phyloP scores from a whole-genome alignment of 2,113 vertebrate genomes.

The Rhinolophus sinicus region DNA sequence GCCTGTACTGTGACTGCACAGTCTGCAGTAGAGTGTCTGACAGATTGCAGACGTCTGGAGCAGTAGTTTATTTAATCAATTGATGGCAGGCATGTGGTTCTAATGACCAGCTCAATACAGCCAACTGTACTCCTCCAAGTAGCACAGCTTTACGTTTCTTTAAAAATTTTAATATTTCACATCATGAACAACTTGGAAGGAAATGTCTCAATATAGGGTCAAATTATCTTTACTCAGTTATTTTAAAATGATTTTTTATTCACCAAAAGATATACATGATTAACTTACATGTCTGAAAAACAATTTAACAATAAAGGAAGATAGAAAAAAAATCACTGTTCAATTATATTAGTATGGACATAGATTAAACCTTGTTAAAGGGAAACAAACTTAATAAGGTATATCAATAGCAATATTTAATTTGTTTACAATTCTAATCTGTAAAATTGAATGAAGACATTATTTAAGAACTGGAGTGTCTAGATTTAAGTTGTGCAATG shows the following conservation, averaged over 20 bases:
- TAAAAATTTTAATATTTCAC: slow-evolving; percentile 64
- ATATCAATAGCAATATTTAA: neutral
- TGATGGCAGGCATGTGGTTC: slow-evolving; percentile 76
- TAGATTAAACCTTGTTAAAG: neutral
- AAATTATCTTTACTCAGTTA: slow-evolving; percentile 24
- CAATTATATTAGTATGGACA: neutral
- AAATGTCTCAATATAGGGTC: neutral
- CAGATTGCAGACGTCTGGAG: slow-evolving; percentile 80
- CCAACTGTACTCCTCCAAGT: slow-evolving; percentile 58
- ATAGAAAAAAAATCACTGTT: neutral
- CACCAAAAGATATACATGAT: neutral
- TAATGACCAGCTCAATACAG: slow-evolving; percentile 61
- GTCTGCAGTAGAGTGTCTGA: slow-evolving; percentile 71
- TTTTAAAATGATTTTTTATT: slow-evolving; percentile 25
- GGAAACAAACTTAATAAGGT: neutral
- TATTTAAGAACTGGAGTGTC: neutral
- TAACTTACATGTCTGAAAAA: neutral
- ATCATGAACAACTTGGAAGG: slow-evolving; percentile 12
- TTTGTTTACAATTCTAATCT: neutral
- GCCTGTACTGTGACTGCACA: neutral
- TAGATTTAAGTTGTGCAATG: neutral
- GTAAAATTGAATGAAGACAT: neutral
- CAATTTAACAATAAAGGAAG: neutral
- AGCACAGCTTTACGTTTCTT: slow-evolving; percentile 63
- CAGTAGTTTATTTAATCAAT: slow-evolving; percentile 84